Evolutionary conservation across 2,888 invertebrate species (phyloP).

Genomic region (Zonitis immaculata): DNA sequence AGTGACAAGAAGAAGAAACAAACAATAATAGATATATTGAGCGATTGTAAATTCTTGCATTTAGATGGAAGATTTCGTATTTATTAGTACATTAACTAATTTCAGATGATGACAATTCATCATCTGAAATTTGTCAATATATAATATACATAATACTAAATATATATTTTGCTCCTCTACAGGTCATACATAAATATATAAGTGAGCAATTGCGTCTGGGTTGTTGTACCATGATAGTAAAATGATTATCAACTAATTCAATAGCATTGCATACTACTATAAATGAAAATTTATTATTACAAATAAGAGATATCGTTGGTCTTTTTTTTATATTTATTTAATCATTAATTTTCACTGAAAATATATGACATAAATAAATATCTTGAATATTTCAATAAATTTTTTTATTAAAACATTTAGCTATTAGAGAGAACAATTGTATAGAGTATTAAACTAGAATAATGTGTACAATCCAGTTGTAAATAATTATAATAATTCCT

Average conservation of each 20-base stretch:
- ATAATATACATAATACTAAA: too few relatives aligned
- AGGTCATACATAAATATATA: constrained; percentile 21
- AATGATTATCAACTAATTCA: too few relatives aligned
- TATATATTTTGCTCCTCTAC: constrained; percentile 24
- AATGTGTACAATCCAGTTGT: constrained; percentile 50
- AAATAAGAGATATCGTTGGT: constrained; percentile 12
- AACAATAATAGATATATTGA: too few relatives aligned
- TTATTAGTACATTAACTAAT: background rate
- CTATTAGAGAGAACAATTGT: constrained; percentile 47
- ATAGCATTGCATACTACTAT: constrained; percentile 23
- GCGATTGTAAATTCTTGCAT: constrained; percentile 26
- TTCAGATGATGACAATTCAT: too few relatives aligned
- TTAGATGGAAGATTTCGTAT: constrained; percentile 6
- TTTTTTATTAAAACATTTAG: constrained; percentile 48
- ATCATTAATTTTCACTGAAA: constrained; percentile 35
- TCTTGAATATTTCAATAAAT: constrained; percentile 44
- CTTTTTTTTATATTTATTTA: constrained; percentile 34
- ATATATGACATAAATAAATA: constrained; percentile 38
- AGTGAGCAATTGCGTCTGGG: constrained; percentile 20
- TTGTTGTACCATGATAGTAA: constrained; percentile 8
- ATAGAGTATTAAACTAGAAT: constrained; percentile 48
- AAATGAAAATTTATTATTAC: constrained; percentile 4
- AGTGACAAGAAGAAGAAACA: too few relatives aligned
- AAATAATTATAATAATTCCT: constrained; percentile 46
- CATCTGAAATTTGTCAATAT: constrained; percentile 18